Conservation (phyloP, 2,113 vertebrate genomes). For the Saguinus midas region DNA sequence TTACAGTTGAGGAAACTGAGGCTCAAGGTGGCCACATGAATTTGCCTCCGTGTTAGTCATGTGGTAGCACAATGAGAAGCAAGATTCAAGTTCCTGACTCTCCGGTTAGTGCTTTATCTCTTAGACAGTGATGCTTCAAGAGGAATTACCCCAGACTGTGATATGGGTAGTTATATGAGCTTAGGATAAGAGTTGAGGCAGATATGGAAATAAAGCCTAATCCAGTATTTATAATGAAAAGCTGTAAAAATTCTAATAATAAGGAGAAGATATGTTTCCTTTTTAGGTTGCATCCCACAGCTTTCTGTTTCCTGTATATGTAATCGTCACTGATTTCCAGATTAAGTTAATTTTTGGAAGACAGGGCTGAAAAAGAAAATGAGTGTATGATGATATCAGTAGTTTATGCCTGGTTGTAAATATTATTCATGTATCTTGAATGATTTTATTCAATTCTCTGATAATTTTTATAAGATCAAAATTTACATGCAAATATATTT, state of each 20-base stretch:
- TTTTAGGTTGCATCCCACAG: not conserved
- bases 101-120: not conserved
- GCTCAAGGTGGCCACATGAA: not conserved
- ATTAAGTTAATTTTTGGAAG: constrained; percentile 34
- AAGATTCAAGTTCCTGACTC: not conserved
- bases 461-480: not conserved
- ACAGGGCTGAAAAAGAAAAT: not conserved
- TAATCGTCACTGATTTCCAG: not conserved
- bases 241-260: not conserved
- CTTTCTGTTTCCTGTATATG: not conserved
- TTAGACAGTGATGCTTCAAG: not conserved
- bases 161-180: not conserved
- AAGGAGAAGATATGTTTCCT: not conserved
- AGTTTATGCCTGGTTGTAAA: not conserved
- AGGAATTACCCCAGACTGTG: not conserved
- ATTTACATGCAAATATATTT: not conserved
- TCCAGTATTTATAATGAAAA: not conserved
- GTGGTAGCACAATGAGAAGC: not conserved
- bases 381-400: not conserved
- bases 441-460: constrained; percentile 2
- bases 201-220: not conserved
- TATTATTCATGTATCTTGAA: constrained; percentile 5
- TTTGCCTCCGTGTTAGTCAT: not conserved
- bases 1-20: not conserved
- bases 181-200: not conserved